Percentiles rank a stretch among this genome's conserved stretches.
Conservation (phyloP, 2,113 vertebrate species). For the Lucifuga dentata region DNA sequence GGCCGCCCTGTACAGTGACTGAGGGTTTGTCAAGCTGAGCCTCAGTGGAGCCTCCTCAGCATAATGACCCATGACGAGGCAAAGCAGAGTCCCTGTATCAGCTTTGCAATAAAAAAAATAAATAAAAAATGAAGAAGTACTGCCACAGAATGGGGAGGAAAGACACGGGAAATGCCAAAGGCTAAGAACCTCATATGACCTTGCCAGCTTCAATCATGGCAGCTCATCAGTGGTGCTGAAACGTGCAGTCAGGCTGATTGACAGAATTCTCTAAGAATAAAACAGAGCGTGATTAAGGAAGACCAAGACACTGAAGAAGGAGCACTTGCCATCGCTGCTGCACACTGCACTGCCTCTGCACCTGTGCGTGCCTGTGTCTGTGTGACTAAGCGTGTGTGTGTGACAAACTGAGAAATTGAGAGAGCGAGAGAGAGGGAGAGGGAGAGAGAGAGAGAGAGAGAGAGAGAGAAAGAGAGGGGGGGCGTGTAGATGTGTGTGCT, state of each 20-base stretch:
- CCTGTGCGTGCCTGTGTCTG: slow-evolving; percentile 63
- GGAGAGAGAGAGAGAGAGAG: slow-evolving; percentile 40
- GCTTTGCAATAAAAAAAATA: slow-evolving; percentile 36
- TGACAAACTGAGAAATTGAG: neutral
- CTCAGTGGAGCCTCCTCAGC: slow-evolving; percentile 59
- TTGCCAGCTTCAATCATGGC: slow-evolving; percentile 74
- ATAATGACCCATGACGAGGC: slow-evolving; percentile 71
- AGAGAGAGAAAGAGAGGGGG: slow-evolving; percentile 61
- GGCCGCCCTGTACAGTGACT: slow-evolving; percentile 46
- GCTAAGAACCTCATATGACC: slow-evolving; percentile 75
- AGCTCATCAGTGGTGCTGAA: slow-evolving; percentile 60
- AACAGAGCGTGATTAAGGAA: slow-evolving; percentile 65
- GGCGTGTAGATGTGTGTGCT: slow-evolving; percentile 80
- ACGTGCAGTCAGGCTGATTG: slow-evolving; percentile 52
- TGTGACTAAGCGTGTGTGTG: slow-evolving; percentile 57
- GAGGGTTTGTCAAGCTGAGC: slow-evolving; percentile 60
- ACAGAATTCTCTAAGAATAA: slow-evolving; percentile 76
- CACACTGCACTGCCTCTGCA: slow-evolving; percentile 76
- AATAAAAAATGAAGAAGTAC: slow-evolving; percentile 25
- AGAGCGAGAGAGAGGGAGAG: slow-evolving; percentile 20
- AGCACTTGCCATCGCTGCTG: slow-evolving; percentile 48
- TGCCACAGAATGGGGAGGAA: slow-evolving; percentile 42
- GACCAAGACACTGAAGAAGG: slow-evolving; percentile 69
- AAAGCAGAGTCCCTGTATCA: slow-evolving; percentile 52
- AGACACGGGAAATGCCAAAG: slow-evolving; percentile 25